These are phyloP conservation scores for Helogale parvula DNA, from an alignment of 2,113 vertebrate species.

Conservation along the genomic window DNA sequence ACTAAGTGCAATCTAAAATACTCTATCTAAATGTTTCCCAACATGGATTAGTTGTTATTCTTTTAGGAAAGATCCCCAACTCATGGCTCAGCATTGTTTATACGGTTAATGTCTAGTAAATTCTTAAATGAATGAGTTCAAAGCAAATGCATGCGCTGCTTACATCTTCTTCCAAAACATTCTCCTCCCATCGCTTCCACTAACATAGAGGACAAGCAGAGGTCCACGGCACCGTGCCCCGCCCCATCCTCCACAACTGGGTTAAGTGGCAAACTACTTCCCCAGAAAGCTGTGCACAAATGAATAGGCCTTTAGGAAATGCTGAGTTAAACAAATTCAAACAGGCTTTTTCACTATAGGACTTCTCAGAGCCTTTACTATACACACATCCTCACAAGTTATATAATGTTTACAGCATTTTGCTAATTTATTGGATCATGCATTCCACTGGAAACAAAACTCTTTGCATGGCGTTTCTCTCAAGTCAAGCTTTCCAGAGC, in stretches of 20 bases:
- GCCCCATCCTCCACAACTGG: not conserved
- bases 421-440: not conserved
- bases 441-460: not conserved
- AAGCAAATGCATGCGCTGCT: not conserved
- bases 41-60: not conserved
- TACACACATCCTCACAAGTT: not conserved
- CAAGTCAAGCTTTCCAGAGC: slow-evolving; percentile 3
- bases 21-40: not conserved
- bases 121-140: slow-evolving; percentile 45
- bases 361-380: slow-evolving; percentile 53
- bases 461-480: not conserved
- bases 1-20: not conserved
- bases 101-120: not conserved
- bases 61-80: not conserved
- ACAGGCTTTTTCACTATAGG: slow-evolving; percentile 21
- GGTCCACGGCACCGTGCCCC: slow-evolving; percentile 3
- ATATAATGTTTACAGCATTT: not conserved
- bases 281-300: slow-evolving; percentile 11
- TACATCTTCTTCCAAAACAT: not conserved
- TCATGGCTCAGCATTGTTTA: slow-evolving; percentile 38
- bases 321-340: slow-evolving; percentile 33
- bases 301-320: slow-evolving; percentile 35
- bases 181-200: not conserved
- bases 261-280: slow-evolving; percentile 46
- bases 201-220: slow-evolving; percentile 45